phyloP scores from a whole-genome alignment of 2,888 invertebrate species.

The Congeria kusceri region DNA sequence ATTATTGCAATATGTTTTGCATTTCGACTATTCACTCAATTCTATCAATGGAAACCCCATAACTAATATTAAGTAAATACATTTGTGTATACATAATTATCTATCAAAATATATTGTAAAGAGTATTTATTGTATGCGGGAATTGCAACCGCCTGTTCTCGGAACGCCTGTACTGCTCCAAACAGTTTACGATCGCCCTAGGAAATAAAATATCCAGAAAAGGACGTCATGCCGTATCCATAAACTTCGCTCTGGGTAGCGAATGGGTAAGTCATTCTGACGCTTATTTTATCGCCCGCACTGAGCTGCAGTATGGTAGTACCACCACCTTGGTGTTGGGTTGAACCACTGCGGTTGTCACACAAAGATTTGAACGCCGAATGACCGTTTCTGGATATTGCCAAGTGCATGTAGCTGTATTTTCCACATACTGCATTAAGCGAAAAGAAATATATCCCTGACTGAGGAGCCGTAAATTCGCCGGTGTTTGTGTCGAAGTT shows the following conservation, averaged over 20 bases:
- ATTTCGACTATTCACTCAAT: no score
- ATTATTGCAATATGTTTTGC: no score
- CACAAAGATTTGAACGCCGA: background rate
- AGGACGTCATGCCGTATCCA: background rate
- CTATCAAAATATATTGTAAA: no score
- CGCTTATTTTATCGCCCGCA: background rate
- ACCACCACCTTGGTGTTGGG: background rate
- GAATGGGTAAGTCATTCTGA: background rate
- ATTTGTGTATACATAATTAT: no score
- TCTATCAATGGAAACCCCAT: no score
- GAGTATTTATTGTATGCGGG: no score
- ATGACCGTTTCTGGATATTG: background rate
- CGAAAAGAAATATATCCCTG: background rate
- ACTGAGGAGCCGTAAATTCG: background rate
- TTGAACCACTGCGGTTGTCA: background rate
- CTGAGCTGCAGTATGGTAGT: background rate
- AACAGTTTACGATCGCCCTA: no score
- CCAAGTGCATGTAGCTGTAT: background rate
- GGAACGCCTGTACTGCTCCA: no score
- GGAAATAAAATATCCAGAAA: background rate
- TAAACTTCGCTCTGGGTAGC: background rate
- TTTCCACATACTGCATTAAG: background rate
- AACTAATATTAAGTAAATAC: no score
- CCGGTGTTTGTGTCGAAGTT: background rate
- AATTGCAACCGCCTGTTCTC: no score